Base-by-base conservation (phyloP, 2,888 invertebrate species). In the Lamproptera curius region DNA sequence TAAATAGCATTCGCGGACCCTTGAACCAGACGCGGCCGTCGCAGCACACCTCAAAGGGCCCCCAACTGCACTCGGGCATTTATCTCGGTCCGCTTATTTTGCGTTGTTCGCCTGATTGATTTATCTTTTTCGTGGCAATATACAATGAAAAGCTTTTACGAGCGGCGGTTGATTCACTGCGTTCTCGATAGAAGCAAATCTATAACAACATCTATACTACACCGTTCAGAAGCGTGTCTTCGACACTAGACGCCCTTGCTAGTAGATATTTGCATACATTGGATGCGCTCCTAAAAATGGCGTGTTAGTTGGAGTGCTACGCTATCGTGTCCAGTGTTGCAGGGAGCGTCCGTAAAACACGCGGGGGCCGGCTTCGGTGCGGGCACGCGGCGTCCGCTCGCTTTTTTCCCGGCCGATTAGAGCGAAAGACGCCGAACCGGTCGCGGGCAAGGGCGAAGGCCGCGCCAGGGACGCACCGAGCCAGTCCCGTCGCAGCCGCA, bases 391-490 rank as follows among this genome's bases (percentile, higher is more conserved):
- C 67, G 31, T 16, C 17, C 17, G 72, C 63, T 75, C 76, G 72
- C 78, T 84, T 84, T 84, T 79, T 74, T 62, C 73, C 70, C 37
- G 28, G 14, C 73, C 81, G 86, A 85, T 86, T 85, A 83, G 82
- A 84, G 83, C 76, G 80, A 79, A 80, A 83, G 83, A 85, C 79
- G 84, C 75, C 67, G 79, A 83, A 87, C 85, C 85, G 85, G 86
- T 87, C 75, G 61, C 66, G 66, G 58, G 70, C 79, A 82, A 84
- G 85, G 85, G 84, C 75, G 82, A 84, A 86, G 85, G 84, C 75
- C 84, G 80, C 70, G 68, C 66, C 71, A 71, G 71, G 77, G 73
- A 74, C 50, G 53, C 52, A 50, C 51, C 53, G 56, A 55, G 45
- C 50, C 41, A 37, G 49, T 48, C 46, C 39, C 42, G 50, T 41